Evolutionary conservation across 2,113 vertebrate genomes (phyloP).

Genomic region (Origma solitaria): DNA sequence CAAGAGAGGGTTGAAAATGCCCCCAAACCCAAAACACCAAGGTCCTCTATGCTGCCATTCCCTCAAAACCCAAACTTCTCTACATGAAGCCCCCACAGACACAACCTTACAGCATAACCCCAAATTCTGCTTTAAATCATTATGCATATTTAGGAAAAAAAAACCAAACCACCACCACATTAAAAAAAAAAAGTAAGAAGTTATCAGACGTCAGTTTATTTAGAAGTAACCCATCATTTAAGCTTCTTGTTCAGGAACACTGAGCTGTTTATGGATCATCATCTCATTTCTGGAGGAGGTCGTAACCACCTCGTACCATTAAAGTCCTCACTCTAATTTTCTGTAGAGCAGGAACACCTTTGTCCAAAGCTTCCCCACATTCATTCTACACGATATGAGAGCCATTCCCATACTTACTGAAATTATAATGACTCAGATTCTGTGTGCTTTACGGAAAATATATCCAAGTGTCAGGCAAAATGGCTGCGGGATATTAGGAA

Average conservation of each 20-base stretch:
- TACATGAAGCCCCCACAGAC: accelerated
- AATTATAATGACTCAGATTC: background rate
- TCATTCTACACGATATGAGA: accelerated
- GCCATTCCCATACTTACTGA: background rate
- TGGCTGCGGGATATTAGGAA: background rate
- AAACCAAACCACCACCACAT: background rate
- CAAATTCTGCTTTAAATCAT: background rate
- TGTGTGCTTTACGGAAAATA: background rate
- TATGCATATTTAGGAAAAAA: background rate
- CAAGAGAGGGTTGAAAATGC: background rate
- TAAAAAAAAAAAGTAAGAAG: background rate
- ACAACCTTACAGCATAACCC: background rate
- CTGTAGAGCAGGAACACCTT: background rate
- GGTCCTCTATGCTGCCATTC: background rate
- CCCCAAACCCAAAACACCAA: background rate
- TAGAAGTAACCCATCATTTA: background rate
- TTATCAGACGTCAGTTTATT: background rate
- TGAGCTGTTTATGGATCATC: background rate
- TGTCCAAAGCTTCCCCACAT: background rate
- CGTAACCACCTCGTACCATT: background rate
- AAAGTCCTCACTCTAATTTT: background rate
- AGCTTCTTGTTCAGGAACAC: background rate
- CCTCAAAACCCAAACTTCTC: background rate
- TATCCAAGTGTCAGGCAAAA: background rate
- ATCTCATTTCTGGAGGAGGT: background rate